Evolutionary conservation across 2,888 invertebrate species (phyloP), one percentile per base, ranked within the genome.

Genomic region (Zaprionus lineosus): DNA sequence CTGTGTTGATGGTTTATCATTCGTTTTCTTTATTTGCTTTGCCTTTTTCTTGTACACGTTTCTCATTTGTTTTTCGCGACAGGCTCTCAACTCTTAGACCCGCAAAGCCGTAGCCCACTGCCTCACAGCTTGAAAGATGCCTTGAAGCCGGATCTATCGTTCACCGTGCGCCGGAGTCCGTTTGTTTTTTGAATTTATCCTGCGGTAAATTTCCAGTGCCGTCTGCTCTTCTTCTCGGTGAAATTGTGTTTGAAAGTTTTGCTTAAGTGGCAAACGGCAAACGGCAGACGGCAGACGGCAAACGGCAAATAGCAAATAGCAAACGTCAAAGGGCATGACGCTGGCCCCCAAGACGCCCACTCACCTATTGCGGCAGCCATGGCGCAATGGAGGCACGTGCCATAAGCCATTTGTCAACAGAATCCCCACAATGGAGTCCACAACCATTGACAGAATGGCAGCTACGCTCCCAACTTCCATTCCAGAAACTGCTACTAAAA

Each of bases 391-490:
- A 60, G 77, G 71, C 77, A 77, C 74, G 77, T 81, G 77, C 74
- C 81, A 76, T 74, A 81, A 77, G 71, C 61, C 77, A 77, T 77
- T 81, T 77, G 81, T 81, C 77, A 77, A 74, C 71, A 64, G 44
- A 12, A 52, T 65, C 68, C 81, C 74, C 77, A n/a, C n/a, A 81
- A 81, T 77, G 77, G 77, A 76, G 81, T 66, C 70, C 50, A 62
- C 52, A 56, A 52, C 64, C 53, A 59, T n/a, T n/a, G n/a, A n/a
- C n/a, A n/a, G n/a, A n/a, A n/a, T n/a, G n/a, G n/a, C n/a, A 70
- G 75, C 53, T 64, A 40, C 57, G 62, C 40, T 51, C 40, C 43
- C 61, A 47, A 14, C 56, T 46, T 34, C 31, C 31, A 36, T 34
- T 18, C 26, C 6, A 7, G n/a, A 9, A 29, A 36, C 26, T 48